A percentile compares a stretch with the other conserved stretches of the same genome.
These are phyloP conservation scores for Brachyrhaphis roseni DNA, from an alignment of 2,797 vertebrate species.

Conservation along the genomic window DNA sequence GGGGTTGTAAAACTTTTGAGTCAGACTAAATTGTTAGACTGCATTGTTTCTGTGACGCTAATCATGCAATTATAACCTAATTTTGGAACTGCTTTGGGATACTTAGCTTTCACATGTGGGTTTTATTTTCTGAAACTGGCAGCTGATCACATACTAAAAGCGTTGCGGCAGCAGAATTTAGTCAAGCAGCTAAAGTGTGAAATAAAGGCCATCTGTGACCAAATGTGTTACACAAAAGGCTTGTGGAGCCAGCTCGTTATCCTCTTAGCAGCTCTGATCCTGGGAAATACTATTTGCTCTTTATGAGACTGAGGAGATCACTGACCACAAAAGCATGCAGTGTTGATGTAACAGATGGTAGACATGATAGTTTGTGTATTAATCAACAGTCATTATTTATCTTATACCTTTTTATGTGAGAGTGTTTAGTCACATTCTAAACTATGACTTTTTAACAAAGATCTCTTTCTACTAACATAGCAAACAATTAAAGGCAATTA, in stretches of 20 bases:
- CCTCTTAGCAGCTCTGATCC: slow-evolving; percentile 64
- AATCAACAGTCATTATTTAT: slow-evolving; percentile 29
- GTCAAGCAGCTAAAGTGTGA: slow-evolving; percentile 55
- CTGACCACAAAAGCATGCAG: slow-evolving; percentile 31
- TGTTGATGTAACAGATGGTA: slow-evolving; percentile 11
- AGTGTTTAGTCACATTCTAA: background rate
- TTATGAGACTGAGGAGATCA: slow-evolving; percentile 36
- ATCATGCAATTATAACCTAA: slow-evolving; percentile 47
- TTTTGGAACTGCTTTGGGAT: slow-evolving; percentile 46
- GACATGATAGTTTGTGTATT: slow-evolving; percentile 26
- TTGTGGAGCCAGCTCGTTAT: slow-evolving; percentile 57
- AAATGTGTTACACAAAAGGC: slow-evolving; percentile 69
- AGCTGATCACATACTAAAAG: slow-evolving; percentile 45
- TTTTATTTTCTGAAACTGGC: slow-evolving; percentile 59
- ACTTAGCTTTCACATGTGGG: slow-evolving; percentile 51
- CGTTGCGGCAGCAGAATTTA: slow-evolving; percentile 54
- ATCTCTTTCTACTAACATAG: background rate
- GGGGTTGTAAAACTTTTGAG: background rate
- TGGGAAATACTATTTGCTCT: slow-evolving; percentile 61
- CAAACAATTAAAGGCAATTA: background rate
- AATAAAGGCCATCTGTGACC: slow-evolving; percentile 69
- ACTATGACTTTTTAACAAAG: background rate
- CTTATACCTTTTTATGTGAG: slow-evolving; percentile 13
- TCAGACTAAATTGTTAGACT: background rate
- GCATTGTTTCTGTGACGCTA: slow-evolving; percentile 24